Conservation (phyloP, 2,797 vertebrate species). For the Hipposideros larvatus region DNA sequence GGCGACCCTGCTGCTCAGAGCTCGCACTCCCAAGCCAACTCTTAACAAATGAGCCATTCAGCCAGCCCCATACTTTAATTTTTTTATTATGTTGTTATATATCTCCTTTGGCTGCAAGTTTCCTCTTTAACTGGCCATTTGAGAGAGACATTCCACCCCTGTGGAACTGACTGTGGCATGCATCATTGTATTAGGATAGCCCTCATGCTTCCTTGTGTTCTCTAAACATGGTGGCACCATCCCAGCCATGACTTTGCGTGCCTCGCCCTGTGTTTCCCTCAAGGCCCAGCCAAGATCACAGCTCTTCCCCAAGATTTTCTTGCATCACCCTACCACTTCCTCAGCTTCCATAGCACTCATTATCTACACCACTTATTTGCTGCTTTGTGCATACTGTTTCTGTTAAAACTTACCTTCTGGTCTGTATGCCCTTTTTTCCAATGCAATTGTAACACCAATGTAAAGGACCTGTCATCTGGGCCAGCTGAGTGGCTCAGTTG, state of each 20-base stretch:
- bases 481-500: too few relatives aligned
- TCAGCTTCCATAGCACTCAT: neutral
- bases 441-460: neutral
- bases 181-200: neutral
- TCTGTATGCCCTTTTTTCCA: neutral
- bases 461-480: neutral
- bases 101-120: neutral
- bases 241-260: neutral
- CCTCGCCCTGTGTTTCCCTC: neutral
- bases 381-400: neutral
- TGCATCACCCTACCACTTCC: neutral
- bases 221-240: neutral
- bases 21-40: too few relatives aligned
- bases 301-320: neutral
- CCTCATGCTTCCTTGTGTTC: neutral
- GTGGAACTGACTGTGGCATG: neutral
- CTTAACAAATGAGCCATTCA: too few relatives aligned
- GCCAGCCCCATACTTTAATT: neutral
- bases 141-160: neutral
- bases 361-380: neutral
- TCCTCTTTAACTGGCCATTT: neutral
- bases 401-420: neutral
- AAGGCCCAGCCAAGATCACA: neutral
- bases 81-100: neutral
- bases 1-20: too few relatives aligned